phyloP scores from a whole-genome alignment of 2,113 vertebrate species.

The Clarias magur region DNA sequence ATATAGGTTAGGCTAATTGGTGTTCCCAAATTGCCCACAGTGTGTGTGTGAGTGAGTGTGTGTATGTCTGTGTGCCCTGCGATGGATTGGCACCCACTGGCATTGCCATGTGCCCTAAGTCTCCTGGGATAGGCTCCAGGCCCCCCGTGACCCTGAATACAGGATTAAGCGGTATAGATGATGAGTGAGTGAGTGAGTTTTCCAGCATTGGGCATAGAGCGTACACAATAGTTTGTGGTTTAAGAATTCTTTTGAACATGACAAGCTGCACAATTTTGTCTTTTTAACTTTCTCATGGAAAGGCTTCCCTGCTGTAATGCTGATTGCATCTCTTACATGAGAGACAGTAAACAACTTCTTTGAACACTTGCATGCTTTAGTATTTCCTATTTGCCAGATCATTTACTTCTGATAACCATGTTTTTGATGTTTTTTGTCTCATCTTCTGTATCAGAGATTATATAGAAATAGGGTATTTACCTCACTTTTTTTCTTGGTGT shows the following conservation, averaged over 20 bases:
- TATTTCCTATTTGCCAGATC: conserved; percentile 9
- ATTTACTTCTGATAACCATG: conserved; percentile 1
- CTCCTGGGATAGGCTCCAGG: too few species aligned
- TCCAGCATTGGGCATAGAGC: background rate
- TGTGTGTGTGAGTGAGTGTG: too few species aligned
- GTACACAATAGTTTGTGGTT: background rate
- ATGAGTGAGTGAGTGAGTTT: too few species aligned
- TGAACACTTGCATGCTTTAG: background rate
- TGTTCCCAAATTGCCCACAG: too few species aligned
- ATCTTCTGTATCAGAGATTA: conserved; percentile 2
- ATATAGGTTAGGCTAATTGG: too few species aligned
- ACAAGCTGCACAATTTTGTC: background rate
- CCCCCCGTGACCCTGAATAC: too few species aligned
- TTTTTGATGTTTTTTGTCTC: background rate
- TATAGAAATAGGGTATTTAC: background rate
- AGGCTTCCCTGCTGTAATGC: background rate
- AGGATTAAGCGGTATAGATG: too few species aligned
- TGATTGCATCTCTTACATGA: background rate
- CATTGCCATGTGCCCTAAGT: too few species aligned
- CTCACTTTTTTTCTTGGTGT: background rate
- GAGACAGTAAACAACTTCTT: background rate
- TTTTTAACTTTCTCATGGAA: background rate
- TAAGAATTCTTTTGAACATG: background rate
- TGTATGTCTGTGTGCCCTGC: too few species aligned
- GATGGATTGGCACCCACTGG: too few species aligned